These are phyloP conservation scores for Oophaga pumilio DNA, from an alignment of 2,113 vertebrate genomes.

Conservation along the genomic window DNA sequence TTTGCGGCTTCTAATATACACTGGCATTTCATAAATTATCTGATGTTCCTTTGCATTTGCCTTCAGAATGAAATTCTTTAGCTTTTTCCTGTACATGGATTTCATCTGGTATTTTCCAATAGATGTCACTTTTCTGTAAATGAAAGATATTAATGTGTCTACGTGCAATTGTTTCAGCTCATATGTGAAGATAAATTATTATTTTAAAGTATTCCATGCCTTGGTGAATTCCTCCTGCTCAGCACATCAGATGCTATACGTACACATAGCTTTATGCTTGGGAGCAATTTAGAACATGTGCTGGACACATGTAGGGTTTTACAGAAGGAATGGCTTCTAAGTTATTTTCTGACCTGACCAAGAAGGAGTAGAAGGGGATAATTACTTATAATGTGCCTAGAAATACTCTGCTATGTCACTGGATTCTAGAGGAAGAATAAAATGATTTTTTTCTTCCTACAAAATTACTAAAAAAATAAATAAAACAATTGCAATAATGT, in stretches of 20 bases:
- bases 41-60: not conserved
- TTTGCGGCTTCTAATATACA: constrained; percentile 22
- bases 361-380: too few relatives aligned
- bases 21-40: constrained; percentile 42
- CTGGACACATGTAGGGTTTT: not conserved
- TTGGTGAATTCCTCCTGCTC: not conserved
- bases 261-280: not conserved
- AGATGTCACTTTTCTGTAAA: not conserved
- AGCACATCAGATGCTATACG: not conserved
- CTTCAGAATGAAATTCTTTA: not conserved
- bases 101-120: not conserved
- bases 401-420: too few relatives aligned
- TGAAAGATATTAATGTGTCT: not conserved
- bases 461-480: too few relatives aligned
- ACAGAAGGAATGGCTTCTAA: not conserved
- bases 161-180: not conserved
- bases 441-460: too few relatives aligned
- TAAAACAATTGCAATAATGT: too few relatives aligned
- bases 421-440: too few relatives aligned
- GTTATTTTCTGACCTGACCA: not conserved
- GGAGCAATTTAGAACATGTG: not conserved
- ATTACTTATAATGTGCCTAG: too few relatives aligned
- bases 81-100: not conserved
- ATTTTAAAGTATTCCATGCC: not conserved
- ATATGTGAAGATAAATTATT: not conserved